Base-by-base conservation (phyloP, 2,888 invertebrate genomes). In the Mantis religiosa region DNA sequence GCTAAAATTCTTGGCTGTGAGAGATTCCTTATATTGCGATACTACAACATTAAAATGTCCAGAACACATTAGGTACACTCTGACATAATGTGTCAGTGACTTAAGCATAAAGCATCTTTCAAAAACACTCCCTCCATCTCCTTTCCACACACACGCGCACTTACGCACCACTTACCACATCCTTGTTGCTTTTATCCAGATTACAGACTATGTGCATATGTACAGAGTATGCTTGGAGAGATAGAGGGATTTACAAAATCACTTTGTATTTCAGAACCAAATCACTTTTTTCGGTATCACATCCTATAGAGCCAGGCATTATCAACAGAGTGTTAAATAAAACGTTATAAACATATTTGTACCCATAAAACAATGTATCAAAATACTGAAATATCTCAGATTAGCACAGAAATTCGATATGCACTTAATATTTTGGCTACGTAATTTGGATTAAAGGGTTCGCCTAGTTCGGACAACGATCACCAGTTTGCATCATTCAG, bases 381-480 rank as follows among this genome's bases (percentile, higher is more conserved):
- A 85, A 88, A 85, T 71, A 89, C 84, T 85, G 89, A 89, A 89
- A 89, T 89, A 89, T 89, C 89, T 89, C 89, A 89, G 89, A 89
- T 87, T 87, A 27, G 12, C 9, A 84, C 34, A n/a, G 34, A 84
- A 34, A 34, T 84, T 84, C 28, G 83, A 83, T 83, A 41, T 41
- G 30, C 47, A 20, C 84, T 27, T 84, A 25, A 12, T 28, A 34
- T 8, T 47, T 20, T 25, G 47, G 41, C 34, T 2, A 47, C 41
- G 47, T 20, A 30, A 71, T 71, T 71, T 71, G 54, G 54, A 71
- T 30, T 34, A 34, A 30, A 34, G 86, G 86, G 54, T 86, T 86
- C 54, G 7, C 87, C 87, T 87, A 87, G 82, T 41, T 87, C 87
- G 87, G 87, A 87, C 87, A 25, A 82, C 82, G 82, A 34, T 47